Conservation (phyloP, 1,140 invertebrate species). For the Gryllus bimaculatus region DNA sequence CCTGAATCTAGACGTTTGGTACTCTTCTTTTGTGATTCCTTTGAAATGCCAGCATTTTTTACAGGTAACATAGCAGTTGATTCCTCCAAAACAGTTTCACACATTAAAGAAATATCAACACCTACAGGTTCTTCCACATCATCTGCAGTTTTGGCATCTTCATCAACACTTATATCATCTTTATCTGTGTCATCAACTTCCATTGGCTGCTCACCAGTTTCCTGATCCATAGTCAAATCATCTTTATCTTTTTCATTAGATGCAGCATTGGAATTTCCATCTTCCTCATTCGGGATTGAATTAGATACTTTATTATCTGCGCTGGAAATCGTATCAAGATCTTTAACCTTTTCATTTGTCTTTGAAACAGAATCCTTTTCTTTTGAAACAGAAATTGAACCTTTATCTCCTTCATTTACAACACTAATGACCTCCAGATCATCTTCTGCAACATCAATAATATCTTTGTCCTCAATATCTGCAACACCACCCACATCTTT, state of each 20-base stretch:
- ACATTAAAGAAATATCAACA: not conserved
- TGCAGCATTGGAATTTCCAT: not conserved
- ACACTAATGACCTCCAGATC: not conserved
- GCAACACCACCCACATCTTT: not conserved
- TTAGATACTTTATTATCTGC: not conserved
- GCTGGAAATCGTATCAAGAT: not conserved
- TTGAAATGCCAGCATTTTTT: too few species aligned
- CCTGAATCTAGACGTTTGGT: too few species aligned
- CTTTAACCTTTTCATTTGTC: not conserved
- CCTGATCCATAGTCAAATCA: not conserved
- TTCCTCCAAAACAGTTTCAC: not conserved
- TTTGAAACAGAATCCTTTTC: not conserved
- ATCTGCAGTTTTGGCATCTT: not conserved
- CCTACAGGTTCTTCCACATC: not conserved
- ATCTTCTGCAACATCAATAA: not conserved
- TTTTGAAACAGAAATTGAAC: too few species aligned
- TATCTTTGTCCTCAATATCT: not conserved
- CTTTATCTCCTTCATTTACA: not conserved
- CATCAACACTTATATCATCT: not conserved
- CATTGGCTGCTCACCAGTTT: not conserved
- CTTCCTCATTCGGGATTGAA: not conserved
- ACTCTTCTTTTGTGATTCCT: too few species aligned
- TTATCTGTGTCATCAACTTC: not conserved
- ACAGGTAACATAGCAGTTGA: not conserved
- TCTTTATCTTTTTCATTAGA: slow-evolving; percentile 8